Conservation (phyloP, 1,140 invertebrate genomes). For the Samia ricini region DNA sequence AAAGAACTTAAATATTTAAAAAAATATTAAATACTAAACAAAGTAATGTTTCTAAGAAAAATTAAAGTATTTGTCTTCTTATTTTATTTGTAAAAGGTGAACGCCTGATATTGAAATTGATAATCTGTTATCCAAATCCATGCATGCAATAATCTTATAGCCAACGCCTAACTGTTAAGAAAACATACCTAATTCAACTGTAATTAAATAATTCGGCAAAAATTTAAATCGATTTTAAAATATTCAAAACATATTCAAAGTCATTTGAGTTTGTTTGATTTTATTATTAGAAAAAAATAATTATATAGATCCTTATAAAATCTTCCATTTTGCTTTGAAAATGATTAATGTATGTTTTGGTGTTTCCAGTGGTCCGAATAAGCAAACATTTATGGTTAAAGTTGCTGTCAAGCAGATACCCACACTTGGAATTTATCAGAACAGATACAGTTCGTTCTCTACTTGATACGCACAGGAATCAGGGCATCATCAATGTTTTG, state of each 20-base stretch:
- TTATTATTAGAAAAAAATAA: neutral
- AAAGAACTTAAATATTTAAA: neutral
- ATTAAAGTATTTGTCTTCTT: neutral
- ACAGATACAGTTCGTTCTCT: constrained; percentile 81
- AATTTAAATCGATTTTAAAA: neutral
- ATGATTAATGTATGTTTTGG: neutral
- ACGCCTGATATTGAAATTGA: neutral
- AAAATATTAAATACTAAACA: neutral
- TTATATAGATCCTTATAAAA: too few species aligned
- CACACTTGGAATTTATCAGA: constrained; percentile 80
- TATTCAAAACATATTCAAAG: neutral
- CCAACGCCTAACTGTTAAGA: too few species aligned
- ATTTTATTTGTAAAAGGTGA: neutral
- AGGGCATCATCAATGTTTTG: constrained; percentile 83
- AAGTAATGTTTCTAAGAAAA: neutral
- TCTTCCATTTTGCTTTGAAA: neutral
- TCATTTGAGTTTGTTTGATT: too few species aligned
- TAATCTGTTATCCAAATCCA: neutral
- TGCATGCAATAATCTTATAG: neutral
- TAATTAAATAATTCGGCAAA: neutral
- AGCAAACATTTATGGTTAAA: constrained; percentile 70
- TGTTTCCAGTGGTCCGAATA: constrained; percentile 59
- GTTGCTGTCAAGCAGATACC: constrained; percentile 77
- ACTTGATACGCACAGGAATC: constrained; percentile 83
- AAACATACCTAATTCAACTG: neutral